A percentile compares a stretch with the other conserved stretches of the same genome.
Conservation (phyloP, 2,113 vertebrate genomes). For the Actinemys pallida region DNA sequence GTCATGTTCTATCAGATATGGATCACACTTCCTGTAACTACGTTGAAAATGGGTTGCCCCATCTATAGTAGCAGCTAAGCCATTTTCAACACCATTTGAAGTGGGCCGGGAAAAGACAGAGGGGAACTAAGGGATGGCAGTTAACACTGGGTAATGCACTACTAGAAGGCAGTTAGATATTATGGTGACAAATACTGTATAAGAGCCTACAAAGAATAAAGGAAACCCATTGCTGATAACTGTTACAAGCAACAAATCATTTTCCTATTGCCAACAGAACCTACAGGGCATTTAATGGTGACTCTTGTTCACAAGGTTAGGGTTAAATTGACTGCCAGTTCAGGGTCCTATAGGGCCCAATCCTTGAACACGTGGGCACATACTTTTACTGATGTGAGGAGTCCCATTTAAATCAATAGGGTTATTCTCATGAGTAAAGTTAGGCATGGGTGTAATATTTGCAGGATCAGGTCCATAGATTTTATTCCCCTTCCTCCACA, state of each 20-base stretch:
- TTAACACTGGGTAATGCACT: neutral
- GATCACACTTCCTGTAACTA: neutral
- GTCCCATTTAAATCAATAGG: neutral
- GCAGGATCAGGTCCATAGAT: neutral
- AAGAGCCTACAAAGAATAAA: neutral
- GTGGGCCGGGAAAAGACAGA: neutral
- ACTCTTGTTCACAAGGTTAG: neutral
- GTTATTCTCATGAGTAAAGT: neutral
- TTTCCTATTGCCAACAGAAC: neutral
- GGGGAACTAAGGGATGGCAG: neutral
- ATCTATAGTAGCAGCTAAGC: neutral
- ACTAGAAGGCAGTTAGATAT: neutral
- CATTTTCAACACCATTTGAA: neutral
- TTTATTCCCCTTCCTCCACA: neutral
- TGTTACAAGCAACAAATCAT: neutral
- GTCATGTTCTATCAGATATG: neutral
- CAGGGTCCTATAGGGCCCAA: accelerated
- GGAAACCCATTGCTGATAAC: neutral
- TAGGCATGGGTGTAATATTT: neutral
- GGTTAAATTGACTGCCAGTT: neutral
- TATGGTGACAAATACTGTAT: accelerated
- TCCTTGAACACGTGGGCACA: neutral
- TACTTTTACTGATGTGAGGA: neutral
- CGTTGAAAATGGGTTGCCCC: accelerated
- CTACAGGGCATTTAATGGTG: neutral